phyloP scores from a whole-genome alignment of 2,888 invertebrate species.

The Julus scanicus region DNA sequence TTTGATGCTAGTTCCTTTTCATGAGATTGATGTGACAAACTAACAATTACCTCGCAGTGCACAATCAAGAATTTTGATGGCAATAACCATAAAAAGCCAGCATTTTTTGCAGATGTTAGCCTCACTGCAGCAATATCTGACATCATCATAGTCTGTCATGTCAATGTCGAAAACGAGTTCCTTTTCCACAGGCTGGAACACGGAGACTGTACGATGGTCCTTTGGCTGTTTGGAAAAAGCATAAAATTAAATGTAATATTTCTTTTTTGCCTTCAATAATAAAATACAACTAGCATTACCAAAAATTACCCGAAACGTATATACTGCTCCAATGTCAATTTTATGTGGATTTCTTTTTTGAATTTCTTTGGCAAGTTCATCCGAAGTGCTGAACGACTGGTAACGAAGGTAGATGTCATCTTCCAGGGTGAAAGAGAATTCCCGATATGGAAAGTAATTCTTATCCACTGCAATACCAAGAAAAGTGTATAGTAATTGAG shows the following conservation, averaged over 20 bases:
- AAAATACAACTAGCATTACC: neutral
- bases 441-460: conserved; percentile 72
- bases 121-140: conserved; percentile 86
- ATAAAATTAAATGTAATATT: conserved; percentile 19
- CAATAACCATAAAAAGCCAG: conserved; percentile 96
- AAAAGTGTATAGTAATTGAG: no score
- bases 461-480: conserved; percentile 64
- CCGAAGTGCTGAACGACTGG: conserved; percentile 81
- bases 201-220: conserved; percentile 65
- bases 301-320: conserved; percentile 64
- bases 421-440: conserved; percentile 93
- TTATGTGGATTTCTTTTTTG: conserved; percentile 85
- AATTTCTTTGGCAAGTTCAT: conserved; percentile 84
- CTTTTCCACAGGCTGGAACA: conserved; percentile 76
- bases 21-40: neutral
- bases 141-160: conserved; percentile 98
- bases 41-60: conserved; percentile 77
- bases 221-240: conserved; percentile 68
- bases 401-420: conserved; percentile 95
- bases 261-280: neutral
- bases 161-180: conserved; percentile 99
- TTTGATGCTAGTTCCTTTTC: neutral
- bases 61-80: conserved; percentile 87
- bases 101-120: conserved; percentile 93
- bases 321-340: conserved; percentile 96